phyloP scores from a whole-genome alignment of 2,888 invertebrate genomes.

The Polydrusus cervinus region DNA sequence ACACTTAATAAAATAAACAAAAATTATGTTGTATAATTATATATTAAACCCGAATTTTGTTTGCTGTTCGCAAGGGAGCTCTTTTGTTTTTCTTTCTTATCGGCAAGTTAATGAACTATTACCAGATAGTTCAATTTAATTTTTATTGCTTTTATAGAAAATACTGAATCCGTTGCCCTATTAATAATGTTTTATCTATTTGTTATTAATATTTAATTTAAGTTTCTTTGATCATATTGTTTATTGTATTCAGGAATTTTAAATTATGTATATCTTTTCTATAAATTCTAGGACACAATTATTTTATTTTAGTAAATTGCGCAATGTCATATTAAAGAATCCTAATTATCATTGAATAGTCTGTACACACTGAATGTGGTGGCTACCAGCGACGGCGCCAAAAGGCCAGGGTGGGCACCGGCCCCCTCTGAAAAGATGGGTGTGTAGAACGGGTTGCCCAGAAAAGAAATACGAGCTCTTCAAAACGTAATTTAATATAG shows the following conservation, averaged over 20 bases:
- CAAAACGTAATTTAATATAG: no score
- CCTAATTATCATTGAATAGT: no score
- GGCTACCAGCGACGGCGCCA: no score
- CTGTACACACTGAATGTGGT: no score
- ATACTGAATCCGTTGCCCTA: slow-evolving; percentile 13
- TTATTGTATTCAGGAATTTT: slow-evolving; percentile 11
- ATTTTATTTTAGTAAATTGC: neutral
- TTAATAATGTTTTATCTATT: slow-evolving; percentile 13
- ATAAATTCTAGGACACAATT: slow-evolving; percentile 18
- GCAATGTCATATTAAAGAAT: no score
- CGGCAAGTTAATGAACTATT: slow-evolving; percentile 31
- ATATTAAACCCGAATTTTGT: slow-evolving; percentile 27
- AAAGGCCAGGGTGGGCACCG: no score
- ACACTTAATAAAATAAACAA: slow-evolving; percentile 20
- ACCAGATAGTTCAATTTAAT: slow-evolving; percentile 14
- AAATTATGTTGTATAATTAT: slow-evolving; percentile 27
- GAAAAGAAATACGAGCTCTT: no score
- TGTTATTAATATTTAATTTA: slow-evolving; percentile 33
- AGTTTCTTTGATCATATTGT: slow-evolving; percentile 21
- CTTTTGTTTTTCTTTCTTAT: slow-evolving; percentile 31
- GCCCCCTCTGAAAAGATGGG: no score
- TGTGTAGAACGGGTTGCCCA: no score
- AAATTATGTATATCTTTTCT: neutral
- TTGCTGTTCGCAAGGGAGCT: slow-evolving; percentile 32
- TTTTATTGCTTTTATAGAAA: slow-evolving; percentile 17